phyloP scores from a whole-genome alignment of 2,113 vertebrate species.

The Heliornis fulica region DNA sequence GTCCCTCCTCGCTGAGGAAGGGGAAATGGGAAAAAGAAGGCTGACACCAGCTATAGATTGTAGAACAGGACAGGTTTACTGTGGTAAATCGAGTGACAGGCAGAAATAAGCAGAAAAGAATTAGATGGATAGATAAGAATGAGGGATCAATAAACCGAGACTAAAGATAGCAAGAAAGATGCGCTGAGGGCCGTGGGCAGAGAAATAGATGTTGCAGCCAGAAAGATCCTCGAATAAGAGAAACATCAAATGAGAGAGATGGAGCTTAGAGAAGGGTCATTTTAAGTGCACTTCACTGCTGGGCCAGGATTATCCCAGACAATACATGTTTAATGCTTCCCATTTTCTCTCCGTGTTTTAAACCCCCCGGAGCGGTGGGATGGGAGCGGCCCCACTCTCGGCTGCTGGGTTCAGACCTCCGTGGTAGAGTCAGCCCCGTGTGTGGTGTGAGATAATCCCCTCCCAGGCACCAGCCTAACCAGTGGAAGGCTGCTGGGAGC shows the following conservation, averaged over 20 bases:
- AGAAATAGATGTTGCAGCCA: slow-evolving; percentile 29
- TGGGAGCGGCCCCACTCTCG: background rate
- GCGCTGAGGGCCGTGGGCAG: slow-evolving; percentile 22
- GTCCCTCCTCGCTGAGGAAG: background rate
- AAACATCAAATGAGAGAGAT: background rate
- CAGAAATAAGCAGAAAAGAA: slow-evolving; percentile 24
- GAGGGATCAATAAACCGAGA: slow-evolving; percentile 19
- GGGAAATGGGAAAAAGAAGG: background rate
- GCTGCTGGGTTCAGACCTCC: background rate
- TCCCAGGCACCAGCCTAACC: background rate
- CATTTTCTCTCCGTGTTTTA: background rate
- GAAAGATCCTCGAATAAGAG: background rate
- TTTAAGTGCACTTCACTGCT: background rate
- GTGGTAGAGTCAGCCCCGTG: background rate
- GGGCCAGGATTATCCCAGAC: background rate
- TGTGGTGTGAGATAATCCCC: background rate
- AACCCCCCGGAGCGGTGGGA: background rate
- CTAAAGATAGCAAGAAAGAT: slow-evolving; percentile 58
- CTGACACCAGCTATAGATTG: background rate
- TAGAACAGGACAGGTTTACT: slow-evolving; percentile 7
- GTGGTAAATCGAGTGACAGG: background rate
- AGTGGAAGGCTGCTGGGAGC: background rate
- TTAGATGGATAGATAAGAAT: slow-evolving; percentile 40
- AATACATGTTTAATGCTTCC: background rate
- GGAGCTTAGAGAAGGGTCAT: background rate